Evolutionary conservation across 2,888 invertebrate species (phyloP).

Genomic region (Scaptomyza reducta): DNA sequence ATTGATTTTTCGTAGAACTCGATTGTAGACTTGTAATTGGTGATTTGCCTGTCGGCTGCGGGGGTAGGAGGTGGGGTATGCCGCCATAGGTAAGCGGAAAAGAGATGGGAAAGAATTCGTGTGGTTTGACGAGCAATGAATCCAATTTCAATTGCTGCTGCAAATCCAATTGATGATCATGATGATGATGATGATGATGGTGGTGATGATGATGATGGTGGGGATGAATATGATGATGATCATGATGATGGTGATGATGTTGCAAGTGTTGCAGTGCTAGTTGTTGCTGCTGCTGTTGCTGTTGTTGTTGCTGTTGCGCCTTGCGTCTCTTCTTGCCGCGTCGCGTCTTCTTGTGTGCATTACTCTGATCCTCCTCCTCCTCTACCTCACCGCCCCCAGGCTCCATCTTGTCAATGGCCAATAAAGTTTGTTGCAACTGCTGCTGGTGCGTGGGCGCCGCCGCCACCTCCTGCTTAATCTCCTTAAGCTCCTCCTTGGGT

Average conservation of each 20-base stretch:
- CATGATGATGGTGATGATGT: slow-evolving; percentile 15
- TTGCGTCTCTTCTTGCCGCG: slow-evolving; percentile 66
- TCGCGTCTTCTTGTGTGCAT: slow-evolving; percentile 59
- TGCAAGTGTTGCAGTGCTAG: slow-evolving; percentile 30
- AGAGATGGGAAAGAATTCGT: slow-evolving; percentile 90
- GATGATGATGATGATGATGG: slow-evolving; percentile 66
- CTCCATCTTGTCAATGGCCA: slow-evolving; percentile 22
- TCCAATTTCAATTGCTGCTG: slow-evolving; percentile 81
- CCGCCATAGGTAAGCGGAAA: slow-evolving; percentile 93
- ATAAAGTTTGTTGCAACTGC: not conserved
- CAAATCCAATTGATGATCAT: slow-evolving; percentile 71
- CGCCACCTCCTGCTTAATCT: slow-evolving; percentile 30
- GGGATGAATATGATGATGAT: slow-evolving; percentile 10
- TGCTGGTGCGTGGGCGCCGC: slow-evolving; percentile 10
- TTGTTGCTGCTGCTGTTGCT: slow-evolving; percentile 12
- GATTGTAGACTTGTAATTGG: slow-evolving; percentile 25
- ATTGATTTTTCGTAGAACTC: slow-evolving; percentile 84
- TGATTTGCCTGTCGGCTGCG: slow-evolving; percentile 33
- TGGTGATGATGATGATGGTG: slow-evolving; percentile 63
- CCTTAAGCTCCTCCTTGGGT: slow-evolving; percentile 58
- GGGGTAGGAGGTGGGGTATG: slow-evolving; percentile 67
- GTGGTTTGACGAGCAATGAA: slow-evolving; percentile 78
- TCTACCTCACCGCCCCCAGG: not conserved
- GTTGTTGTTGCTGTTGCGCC: slow-evolving; percentile 25
- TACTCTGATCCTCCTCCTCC: slow-evolving; percentile 6